Conservation (phyloP, 1,140 invertebrate genomes). For the Conus ventricosus region DNA sequence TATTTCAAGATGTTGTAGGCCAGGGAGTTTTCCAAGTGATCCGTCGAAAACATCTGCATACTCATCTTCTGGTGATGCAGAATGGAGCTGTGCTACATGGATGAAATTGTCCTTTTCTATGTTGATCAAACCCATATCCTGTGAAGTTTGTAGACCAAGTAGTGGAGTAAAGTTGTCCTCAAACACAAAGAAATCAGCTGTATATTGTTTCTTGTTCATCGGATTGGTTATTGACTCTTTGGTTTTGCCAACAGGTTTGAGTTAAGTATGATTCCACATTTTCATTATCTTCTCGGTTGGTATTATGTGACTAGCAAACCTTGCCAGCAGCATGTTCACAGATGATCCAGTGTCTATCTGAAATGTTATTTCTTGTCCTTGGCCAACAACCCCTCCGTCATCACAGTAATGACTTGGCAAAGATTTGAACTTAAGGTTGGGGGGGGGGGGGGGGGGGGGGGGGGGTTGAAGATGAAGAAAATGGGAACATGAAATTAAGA, state of each 20-base stretch:
- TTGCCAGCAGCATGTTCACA: background rate
- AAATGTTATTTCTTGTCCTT: too few relatives aligned
- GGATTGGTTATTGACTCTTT: background rate
- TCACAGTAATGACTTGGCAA: too few relatives aligned
- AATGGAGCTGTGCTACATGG: background rate
- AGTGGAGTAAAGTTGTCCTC: background rate
- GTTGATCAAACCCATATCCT: background rate
- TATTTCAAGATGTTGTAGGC: slow-evolving; percentile 28
- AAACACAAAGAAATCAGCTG: background rate
- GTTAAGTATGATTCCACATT: background rate
- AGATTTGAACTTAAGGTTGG: too few relatives aligned
- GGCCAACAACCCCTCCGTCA: too few relatives aligned
- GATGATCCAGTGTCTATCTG: too few relatives aligned
- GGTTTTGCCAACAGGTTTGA: background rate
- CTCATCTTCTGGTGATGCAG: background rate
- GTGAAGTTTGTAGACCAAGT: background rate
- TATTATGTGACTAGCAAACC: background rate
- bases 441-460: too few relatives aligned
- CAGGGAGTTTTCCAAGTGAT: slow-evolving; percentile 10
- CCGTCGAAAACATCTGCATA: background rate
- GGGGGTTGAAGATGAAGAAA: too few relatives aligned
- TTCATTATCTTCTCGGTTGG: background rate
- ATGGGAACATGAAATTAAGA: too few relatives aligned
- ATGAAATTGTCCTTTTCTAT: background rate
- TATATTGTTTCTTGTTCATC: background rate